Base-by-base conservation (phyloP, 2,797 vertebrate species). In the Spea hammondii region DNA sequence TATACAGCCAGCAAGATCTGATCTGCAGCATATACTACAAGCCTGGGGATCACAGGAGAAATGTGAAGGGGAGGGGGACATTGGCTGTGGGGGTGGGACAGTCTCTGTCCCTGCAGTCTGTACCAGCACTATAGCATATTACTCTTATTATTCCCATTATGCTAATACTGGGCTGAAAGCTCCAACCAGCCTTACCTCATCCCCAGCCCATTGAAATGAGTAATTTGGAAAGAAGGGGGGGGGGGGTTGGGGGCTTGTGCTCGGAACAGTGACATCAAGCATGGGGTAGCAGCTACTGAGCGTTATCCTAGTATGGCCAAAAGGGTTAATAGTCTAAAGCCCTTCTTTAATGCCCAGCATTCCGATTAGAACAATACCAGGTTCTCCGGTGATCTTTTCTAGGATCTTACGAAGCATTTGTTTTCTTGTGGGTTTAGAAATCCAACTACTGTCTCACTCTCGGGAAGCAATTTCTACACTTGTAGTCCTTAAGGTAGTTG, bases 41-140 rank as follows among this genome's bases (percentile, higher is more conserved):
- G 79, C 65, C 70, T 72, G 70, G 74, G 79, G 70, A 80, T 76
- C 68, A 76, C 66, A 72, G 79, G 55, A 76, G 53, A 62, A 60
- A 77, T 76, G 47, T 72, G 69, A 59, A 65, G 68, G 54, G 74
- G 74, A 81, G 79, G 79, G 79, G 79, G 74, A 54, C 74, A 77
- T 59, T 57, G 62, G 51, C 8, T 66, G 51, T 7, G 55, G 64
- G 79, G 79, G 70, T 77, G 79, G 79, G 79, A 81, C 79, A 81
- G 65, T 82, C 81, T 82, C 81, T 85, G 85, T 85, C 83, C 77
- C 73, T 79, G 64, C 72, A 51, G 69, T 75, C 72, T 68, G 13
- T 78, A 77, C 44, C 45, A 74, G 65, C 62, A 70, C 72, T 79
- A 72, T 74, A 72, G 62, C 60, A 72, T 71, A 76, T 80, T 80